Conservation (phyloP, 1,140 invertebrate species). For the Drosophila miranda region DNA sequence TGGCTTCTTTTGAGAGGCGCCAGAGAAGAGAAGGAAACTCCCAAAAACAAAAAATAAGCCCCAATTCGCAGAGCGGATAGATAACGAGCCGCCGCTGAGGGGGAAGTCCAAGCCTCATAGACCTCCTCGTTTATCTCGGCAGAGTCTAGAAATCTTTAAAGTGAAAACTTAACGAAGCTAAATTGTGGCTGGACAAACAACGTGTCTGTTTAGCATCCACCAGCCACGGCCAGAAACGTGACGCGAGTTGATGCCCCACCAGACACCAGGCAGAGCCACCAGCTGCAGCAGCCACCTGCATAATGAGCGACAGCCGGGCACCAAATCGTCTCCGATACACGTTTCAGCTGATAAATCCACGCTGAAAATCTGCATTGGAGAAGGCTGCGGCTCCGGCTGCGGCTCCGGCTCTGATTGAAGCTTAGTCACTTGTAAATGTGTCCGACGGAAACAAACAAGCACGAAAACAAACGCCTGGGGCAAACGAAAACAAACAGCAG, state of each 20-base stretch:
- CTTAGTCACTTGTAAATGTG: too few relatives aligned
- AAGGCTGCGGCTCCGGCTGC: too few relatives aligned
- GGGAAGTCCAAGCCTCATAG: constrained; percentile 5
- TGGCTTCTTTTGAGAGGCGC: constrained; percentile 2
- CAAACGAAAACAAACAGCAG: too few relatives aligned
- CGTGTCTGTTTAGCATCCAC: constrained; percentile 1
- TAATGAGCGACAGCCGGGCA: constrained; percentile 22
- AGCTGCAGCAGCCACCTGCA: constrained; percentile 26
- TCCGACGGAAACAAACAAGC: too few relatives aligned
- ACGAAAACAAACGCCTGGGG: too few relatives aligned
- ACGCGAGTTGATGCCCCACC: too few relatives aligned
- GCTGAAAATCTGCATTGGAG: background rate
- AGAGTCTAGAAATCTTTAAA: background rate
- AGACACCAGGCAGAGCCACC: background rate
- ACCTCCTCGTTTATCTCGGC: constrained; percentile 12
- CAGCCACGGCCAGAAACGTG: constrained; percentile 23
- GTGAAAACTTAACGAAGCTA: constrained; percentile 17
- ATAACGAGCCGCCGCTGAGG: background rate
- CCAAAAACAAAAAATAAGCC: background rate
- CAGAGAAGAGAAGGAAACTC: background rate
- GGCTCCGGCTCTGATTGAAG: too few relatives aligned
- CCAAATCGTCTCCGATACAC: constrained; percentile 6
- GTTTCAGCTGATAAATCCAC: constrained; percentile 42
- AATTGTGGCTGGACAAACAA: constrained; percentile 31
- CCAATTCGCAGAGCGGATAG: constrained; percentile 12